These are phyloP conservation scores for Nephrotoma guestfalica DNA, from an alignment of 2,888 invertebrate genomes.

Conservation along the genomic window DNA sequence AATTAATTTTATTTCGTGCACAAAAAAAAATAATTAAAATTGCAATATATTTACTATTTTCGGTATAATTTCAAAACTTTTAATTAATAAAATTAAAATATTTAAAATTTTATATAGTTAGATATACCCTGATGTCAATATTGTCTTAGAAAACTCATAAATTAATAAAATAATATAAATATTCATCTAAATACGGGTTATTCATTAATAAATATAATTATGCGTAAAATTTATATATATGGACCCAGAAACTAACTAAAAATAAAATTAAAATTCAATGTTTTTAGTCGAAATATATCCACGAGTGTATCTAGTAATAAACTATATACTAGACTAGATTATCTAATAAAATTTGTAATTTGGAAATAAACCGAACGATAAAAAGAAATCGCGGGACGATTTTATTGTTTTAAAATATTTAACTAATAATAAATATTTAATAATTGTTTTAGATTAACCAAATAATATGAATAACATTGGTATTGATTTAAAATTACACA, in stretches of 20 bases:
- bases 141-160: not conserved
- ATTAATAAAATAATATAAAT: not conserved
- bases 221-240: not conserved
- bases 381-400: slow-evolving; percentile 8
- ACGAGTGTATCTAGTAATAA: not conserved
- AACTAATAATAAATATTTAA: not conserved
- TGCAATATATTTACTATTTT: not conserved
- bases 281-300: not conserved
- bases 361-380: not conserved
- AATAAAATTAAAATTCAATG: not conserved
- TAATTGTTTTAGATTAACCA: not conserved
- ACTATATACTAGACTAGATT: not conserved
- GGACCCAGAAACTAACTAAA: not conserved
- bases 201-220: not conserved
- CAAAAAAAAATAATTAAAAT: not conserved
- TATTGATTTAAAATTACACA: not conserved
- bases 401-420: not conserved
- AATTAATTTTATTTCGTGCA: not conserved
- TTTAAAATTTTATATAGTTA: not conserved
- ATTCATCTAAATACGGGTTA: not conserved
- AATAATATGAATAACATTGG: not conserved
- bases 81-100: not conserved
- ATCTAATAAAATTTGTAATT: not conserved
- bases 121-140: not conserved
- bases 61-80: not conserved